Conservation (phyloP, 92 coral and sea anemone genomes). For the Palythoa heliodiscus region DNA sequence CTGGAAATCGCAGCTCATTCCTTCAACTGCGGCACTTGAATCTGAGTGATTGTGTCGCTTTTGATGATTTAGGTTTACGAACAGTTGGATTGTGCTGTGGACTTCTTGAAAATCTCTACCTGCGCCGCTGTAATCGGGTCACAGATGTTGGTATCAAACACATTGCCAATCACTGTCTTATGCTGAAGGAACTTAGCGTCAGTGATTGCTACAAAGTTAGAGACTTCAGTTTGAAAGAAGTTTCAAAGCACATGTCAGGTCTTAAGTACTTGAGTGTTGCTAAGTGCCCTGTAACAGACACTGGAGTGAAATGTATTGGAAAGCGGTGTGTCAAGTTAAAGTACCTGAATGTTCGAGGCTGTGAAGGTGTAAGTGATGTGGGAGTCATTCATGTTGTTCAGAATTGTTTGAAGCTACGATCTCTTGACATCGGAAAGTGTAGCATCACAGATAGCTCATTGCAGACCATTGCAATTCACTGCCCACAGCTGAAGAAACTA, state of each 20-base stretch:
- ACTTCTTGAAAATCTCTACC: conserved; percentile 80
- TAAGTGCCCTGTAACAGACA: conserved; percentile 92
- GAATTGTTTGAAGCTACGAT: conserved; percentile 92
- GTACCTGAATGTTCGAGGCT: conserved; percentile 92
- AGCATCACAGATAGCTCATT: conserved; percentile 89
- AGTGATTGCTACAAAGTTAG: conserved; percentile 97
- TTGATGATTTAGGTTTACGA: conserved; percentile 94
- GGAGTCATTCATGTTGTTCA: conserved; percentile 92
- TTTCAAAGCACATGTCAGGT: conserved; percentile 72
- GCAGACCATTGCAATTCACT: conserved; percentile 92
- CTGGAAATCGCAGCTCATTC: conserved; percentile 76
- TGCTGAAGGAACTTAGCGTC: conserved; percentile 86
- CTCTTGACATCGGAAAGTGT: conserved; percentile 96
- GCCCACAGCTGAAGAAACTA: conserved; percentile 96
- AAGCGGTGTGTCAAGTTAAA: conserved; percentile 88
- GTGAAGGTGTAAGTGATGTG: conserved; percentile 87
- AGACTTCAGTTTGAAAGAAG: conserved; percentile 92
- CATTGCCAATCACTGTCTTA: conserved; percentile 80
- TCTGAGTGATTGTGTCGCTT: conserved; percentile 97
- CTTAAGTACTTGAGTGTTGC: conserved; percentile 96
- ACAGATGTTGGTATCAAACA: conserved; percentile 98
- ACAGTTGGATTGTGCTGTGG: conserved; percentile 86
- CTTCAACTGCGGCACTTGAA: conserved; percentile 82
- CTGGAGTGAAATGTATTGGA: conserved; percentile 94
- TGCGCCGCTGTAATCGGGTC: conserved; percentile 87